Evolutionary conservation across 1,140 invertebrate genomes (phyloP).

Genomic region (Papilio glaucus): DNA sequence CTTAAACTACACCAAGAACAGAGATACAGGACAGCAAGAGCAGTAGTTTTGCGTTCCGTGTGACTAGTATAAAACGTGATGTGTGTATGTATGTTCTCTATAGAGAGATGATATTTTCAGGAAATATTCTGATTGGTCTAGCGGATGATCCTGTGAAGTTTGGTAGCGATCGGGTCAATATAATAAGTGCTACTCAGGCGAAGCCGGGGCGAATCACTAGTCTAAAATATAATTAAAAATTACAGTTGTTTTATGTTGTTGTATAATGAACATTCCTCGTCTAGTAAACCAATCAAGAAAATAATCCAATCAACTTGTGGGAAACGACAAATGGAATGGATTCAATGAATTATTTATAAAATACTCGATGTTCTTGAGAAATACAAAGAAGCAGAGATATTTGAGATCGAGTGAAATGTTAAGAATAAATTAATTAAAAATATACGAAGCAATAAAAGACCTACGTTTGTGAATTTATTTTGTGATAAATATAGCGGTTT

Average conservation of each 20-base stretch:
- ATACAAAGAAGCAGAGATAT: background rate
- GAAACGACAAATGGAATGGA: conserved; percentile 6
- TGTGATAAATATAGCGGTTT: background rate
- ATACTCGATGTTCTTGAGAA: background rate
- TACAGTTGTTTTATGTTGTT: background rate
- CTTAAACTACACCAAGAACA: too few species aligned
- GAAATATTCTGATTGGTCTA: too few species aligned
- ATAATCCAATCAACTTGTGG: conserved; percentile 16
- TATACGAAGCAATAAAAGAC: background rate
- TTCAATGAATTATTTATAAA: conserved; percentile 2
- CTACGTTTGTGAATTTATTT: background rate
- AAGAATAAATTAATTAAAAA: background rate
- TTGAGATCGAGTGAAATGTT: background rate
- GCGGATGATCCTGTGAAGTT: too few species aligned
- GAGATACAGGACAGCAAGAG: too few species aligned
- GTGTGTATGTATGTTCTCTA: too few species aligned
- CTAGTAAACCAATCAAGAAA: background rate
- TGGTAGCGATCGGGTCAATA: too few species aligned
- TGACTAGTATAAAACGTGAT: too few species aligned
- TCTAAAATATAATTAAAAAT: background rate
- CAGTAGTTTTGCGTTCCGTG: too few species aligned
- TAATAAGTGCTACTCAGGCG: too few species aligned
- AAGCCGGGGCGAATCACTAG: too few species aligned
- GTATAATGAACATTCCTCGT: background rate
- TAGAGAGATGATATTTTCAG: too few species aligned